Evolutionary conservation across 2,888 invertebrate species (phyloP).

Genomic region (Sthenelais limicola): DNA sequence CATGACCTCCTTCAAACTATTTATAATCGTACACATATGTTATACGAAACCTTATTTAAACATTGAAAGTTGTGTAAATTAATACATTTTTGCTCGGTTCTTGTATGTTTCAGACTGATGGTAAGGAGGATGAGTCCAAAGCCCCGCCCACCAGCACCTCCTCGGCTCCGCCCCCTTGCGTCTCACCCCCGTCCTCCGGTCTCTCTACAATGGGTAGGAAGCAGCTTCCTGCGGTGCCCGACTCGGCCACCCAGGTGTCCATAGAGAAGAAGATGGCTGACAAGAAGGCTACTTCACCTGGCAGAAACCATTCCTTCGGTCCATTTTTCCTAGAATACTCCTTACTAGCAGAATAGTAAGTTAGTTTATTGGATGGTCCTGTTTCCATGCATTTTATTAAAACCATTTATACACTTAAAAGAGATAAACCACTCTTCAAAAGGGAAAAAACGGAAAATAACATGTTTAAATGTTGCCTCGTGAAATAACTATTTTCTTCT

Average conservation of each 20-base stretch:
- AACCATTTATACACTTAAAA: too few relatives aligned
- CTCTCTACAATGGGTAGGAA: constrained; percentile 19
- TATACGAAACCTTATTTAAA: too few relatives aligned
- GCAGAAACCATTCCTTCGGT: constrained; percentile 68
- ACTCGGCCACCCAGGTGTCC: constrained; percentile 35
- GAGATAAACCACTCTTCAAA: too few relatives aligned
- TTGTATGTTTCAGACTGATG: constrained; percentile 2
- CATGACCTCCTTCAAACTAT: too few relatives aligned
- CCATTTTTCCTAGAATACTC: constrained; percentile 90
- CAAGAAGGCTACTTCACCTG: constrained; percentile 27
- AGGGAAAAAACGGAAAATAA: too few relatives aligned
- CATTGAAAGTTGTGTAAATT: too few relatives aligned
- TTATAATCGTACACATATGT: too few relatives aligned
- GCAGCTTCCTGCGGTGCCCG: constrained; percentile 41
- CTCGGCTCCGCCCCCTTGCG: not conserved
- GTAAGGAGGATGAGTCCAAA: constrained; percentile 13
- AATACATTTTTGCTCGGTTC: too few relatives aligned
- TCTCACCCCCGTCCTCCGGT: not conserved
- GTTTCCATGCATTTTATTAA: not conserved
- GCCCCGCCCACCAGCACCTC: not conserved
- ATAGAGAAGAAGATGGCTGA: constrained; percentile 32
- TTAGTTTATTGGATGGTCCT: too few relatives aligned
- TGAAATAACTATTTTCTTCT: too few relatives aligned
- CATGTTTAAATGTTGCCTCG: too few relatives aligned
- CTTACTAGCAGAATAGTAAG: constrained; percentile 94